phyloP scores from a whole-genome alignment of 2,113 vertebrate genomes.

The Rhinolophus ferrumequinum region DNA sequence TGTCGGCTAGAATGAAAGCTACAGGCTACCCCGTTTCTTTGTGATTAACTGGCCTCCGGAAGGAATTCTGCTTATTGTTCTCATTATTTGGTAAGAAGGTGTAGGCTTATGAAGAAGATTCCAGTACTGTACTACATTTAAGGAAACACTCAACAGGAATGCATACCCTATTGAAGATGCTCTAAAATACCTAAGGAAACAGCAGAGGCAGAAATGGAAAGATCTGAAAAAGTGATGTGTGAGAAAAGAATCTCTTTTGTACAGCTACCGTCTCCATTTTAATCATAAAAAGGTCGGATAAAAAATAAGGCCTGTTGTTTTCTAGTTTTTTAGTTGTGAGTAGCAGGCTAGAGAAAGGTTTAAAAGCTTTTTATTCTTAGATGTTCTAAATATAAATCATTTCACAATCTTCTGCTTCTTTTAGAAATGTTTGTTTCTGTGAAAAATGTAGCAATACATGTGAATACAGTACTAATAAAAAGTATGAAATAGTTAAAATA shows the following conservation, averaged over 20 bases:
- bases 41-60: not conserved
- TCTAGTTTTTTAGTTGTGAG: not conserved
- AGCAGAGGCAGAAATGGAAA: not conserved
- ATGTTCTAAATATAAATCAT: not conserved
- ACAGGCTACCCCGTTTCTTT: not conserved
- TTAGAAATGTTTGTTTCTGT: not conserved
- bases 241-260: not conserved
- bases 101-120: not conserved
- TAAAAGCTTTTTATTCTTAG: not conserved
- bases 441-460: not conserved
- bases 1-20: not conserved
- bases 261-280: not conserved
- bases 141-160: not conserved
- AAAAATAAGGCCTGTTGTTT: conserved; percentile 32
- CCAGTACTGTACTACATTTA: not conserved
- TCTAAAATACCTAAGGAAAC: not conserved
- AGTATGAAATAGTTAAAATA: not conserved
- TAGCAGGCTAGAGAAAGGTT: not conserved
- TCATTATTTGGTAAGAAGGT: not conserved
- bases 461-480: not conserved
- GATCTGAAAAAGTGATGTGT: not conserved
- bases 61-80: not conserved
- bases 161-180: not conserved
- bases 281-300: not conserved
- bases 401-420: not conserved